These are phyloP conservation scores for Anarsia innoxiella DNA, from an alignment of 2,888 invertebrate species.

Conservation along the genomic window DNA sequence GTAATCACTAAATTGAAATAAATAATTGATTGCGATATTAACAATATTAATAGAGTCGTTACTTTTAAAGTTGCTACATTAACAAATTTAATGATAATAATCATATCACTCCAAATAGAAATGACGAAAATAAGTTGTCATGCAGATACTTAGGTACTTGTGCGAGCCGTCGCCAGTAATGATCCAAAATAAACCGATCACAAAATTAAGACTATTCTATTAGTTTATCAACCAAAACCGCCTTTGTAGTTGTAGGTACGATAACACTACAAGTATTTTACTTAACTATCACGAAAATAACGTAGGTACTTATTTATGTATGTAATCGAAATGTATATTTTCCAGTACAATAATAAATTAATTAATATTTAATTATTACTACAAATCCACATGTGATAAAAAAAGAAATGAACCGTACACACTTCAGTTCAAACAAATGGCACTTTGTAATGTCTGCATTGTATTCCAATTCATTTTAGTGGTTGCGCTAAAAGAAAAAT, in stretches of 20 bases:
- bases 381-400: slow-evolving; percentile 49
- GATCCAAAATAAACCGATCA: slow-evolving; percentile 24
- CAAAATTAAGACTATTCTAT: slow-evolving; percentile 28
- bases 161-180: slow-evolving; percentile 45
- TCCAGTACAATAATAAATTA: slow-evolving; percentile 55
- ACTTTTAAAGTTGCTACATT: neutral
- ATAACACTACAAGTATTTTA: slow-evolving; percentile 57
- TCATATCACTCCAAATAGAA: slow-evolving; percentile 3
- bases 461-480: slow-evolving; percentile 50
- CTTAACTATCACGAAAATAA: slow-evolving; percentile 71
- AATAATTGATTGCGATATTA: slow-evolving; percentile 6
- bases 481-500: slow-evolving; percentile 37
- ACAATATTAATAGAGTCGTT: slow-evolving; percentile 2
- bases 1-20: slow-evolving; percentile 7
- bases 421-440: slow-evolving; percentile 50
- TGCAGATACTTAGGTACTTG: slow-evolving; percentile 43
- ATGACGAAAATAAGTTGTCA: slow-evolving; percentile 40
- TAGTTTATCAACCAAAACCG: slow-evolving; percentile 56
- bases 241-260: slow-evolving; percentile 45
- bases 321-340: slow-evolving; percentile 59
- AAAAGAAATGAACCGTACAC: slow-evolving; percentile 24
- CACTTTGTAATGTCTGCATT: slow-evolving; percentile 68
- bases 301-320: slow-evolving; percentile 62
- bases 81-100: slow-evolving; percentile 1
- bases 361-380: slow-evolving; percentile 44